Evolutionary conservation across 2,113 vertebrate species (phyloP), one percentile per base, ranked within the genome.

Genomic region (Gopherus flavomarginatus): DNA sequence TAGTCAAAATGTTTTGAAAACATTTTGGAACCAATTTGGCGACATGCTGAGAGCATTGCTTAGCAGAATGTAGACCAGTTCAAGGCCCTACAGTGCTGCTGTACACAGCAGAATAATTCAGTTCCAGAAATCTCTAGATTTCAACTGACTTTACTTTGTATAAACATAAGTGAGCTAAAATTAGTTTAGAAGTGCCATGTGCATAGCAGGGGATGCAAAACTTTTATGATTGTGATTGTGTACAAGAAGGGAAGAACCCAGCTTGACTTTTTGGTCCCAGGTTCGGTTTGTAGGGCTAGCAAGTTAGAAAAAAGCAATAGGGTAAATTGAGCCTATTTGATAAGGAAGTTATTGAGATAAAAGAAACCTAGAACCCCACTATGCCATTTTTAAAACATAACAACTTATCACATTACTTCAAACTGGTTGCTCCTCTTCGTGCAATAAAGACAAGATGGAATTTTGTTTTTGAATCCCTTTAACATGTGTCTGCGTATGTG

Each of bases 161-260:
- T 2, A 19, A 65, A 38, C 38, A 78, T 35, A 22, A 50, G 11
- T 13, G 65, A 87, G 79, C 17, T 50, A 44, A 17, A 87, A 26
- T 2, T 38, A 16, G 3, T 89, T 77, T 93, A 56, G 77, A 52
- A 87, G 22, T 27, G 19, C 52, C 81, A 62, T n/a, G 24, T 81
- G 44, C 17, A 6, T 9, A 47, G 56, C 22, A 13, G 5, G 0
- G 0, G 59, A 6, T 57, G 3, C 81, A 44, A 88, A 84, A 72
- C 59, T 2, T 11, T 1, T 38, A 14, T 57, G 22, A 6, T 69
- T 22, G 2, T 26, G 83, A 5, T 92, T 59, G 3, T 86, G 83
- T 27, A 14, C 22, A 79, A 47, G 89, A 75, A 49, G 35, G 65
- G 50, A 78, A 47, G 49, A 87, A 7, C 11, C 1, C 0, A 0